Percentiles rank a stretch among this genome's conserved stretches.
These are phyloP conservation scores for Ranitomeya imitator DNA, from an alignment of 2,113 vertebrate species.

Conservation along the genomic window DNA sequence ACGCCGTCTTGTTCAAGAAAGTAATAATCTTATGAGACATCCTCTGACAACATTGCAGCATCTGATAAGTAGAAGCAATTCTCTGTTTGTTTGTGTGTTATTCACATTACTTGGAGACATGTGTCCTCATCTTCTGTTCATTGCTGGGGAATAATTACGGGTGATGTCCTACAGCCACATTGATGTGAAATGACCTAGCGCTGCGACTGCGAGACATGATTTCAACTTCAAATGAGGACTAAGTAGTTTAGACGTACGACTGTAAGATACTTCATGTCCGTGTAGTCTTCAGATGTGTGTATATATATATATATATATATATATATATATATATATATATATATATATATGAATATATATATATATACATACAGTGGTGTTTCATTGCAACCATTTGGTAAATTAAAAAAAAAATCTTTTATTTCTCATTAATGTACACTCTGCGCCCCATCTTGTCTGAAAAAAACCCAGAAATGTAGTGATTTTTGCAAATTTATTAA, in stretches of 20 bases:
- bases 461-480: too few relatives aligned
- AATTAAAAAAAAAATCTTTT: too few relatives aligned
- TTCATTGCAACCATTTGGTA: too few relatives aligned
- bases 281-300: background rate
- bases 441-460: too few relatives aligned
- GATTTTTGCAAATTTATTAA: too few relatives aligned
- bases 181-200: constrained; percentile 6
- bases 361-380: too few relatives aligned
- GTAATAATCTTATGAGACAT: constrained; percentile 37
- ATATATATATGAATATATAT: too few relatives aligned
- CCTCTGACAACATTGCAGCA: constrained; percentile 16
- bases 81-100: constrained; percentile 44
- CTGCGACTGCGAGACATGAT: background rate
- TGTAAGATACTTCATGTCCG: background rate
- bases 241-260: background rate
- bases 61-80: constrained; percentile 39
- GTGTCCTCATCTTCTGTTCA: constrained; percentile 2
- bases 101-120: constrained; percentile 40
- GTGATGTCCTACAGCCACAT: constrained; percentile 1
- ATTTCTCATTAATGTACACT: too few relatives aligned
- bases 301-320: too few relatives aligned
- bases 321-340: too few relatives aligned
- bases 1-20: constrained; percentile 48
- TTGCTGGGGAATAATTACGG: constrained; percentile 14
- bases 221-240: background rate